Conservation (phyloP, 2,113 vertebrate genomes). For the Rhagologus leucostigma region DNA sequence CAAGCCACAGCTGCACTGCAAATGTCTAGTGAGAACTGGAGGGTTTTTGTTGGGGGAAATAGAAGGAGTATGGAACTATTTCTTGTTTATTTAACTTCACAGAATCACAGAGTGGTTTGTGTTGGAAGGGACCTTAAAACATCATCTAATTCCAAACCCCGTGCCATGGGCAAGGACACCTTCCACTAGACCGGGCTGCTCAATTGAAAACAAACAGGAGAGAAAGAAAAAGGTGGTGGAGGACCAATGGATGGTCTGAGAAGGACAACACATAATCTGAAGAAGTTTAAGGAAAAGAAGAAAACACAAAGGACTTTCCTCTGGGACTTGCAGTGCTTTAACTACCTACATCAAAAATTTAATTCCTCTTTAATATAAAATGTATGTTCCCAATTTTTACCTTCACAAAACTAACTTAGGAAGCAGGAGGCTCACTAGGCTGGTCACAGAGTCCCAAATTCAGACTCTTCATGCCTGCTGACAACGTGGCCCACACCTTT, state of each 20-base stretch:
- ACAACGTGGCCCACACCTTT: rapidly evolving
- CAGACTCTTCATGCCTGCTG: not conserved
- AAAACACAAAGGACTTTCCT: not conserved
- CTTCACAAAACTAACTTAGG: not conserved
- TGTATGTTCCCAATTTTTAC: not conserved
- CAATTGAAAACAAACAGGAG: not conserved
- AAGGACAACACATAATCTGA: not conserved
- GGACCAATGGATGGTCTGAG: not conserved
- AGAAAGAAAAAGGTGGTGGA: not conserved
- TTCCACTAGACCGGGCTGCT: not conserved
- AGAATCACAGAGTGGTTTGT: not conserved
- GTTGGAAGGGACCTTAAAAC: not conserved
- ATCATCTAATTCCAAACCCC: not conserved
- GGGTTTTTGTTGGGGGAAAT: rapidly evolving
- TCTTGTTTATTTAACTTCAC: not conserved
- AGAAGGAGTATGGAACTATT: not conserved
- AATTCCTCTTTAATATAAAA: not conserved
- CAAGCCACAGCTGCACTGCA: not conserved
- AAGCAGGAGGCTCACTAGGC: not conserved
- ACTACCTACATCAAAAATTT: not conserved
- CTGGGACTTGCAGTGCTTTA: not conserved
- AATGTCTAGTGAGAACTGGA: not conserved
- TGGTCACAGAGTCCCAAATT: not conserved
- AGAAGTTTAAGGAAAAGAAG: not conserved
- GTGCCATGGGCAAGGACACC: not conserved